Percentiles rank a stretch among this genome's conserved stretches.
phyloP scores from a whole-genome alignment of 2,888 invertebrate genomes.

The Blastobasis lacticolella region DNA sequence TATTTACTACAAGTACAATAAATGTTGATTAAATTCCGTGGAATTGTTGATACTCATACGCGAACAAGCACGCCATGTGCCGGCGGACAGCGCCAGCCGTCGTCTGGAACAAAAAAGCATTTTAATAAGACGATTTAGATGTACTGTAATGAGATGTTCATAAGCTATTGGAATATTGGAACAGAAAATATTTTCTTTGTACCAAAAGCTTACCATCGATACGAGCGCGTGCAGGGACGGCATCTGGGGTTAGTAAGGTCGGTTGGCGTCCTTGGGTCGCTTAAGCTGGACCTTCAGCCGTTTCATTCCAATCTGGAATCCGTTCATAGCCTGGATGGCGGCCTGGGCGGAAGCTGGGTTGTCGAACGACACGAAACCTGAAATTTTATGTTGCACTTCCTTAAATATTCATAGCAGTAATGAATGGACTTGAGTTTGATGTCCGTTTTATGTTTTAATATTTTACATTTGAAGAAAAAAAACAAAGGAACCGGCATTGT shows the following conservation, averaged over 20 bases:
- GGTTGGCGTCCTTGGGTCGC: conserved; percentile 97
- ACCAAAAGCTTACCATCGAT: conserved; percentile 34
- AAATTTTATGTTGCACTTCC: conserved; percentile 16
- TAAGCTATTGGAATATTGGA: too few relatives aligned
- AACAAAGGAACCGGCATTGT: too few relatives aligned
- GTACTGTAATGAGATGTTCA: too few relatives aligned
- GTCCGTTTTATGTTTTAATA: too few relatives aligned
- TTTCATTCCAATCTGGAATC: conserved; percentile 99
- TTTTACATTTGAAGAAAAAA: too few relatives aligned
- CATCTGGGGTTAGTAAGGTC: conserved; percentile 92
- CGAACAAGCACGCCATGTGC: conserved; percentile 49
- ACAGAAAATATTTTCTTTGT: too few relatives aligned
- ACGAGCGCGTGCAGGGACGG: conserved; percentile 69
- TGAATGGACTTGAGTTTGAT: too few relatives aligned
- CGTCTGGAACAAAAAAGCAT: conserved; percentile 31
- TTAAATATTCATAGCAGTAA: background rate
- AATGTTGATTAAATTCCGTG: conserved; percentile 64
- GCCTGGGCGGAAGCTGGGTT: conserved; percentile 98
- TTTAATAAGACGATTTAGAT: too few relatives aligned
- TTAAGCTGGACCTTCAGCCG: conserved; percentile 99
- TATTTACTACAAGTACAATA: conserved; percentile 60
- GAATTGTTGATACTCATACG: conserved; percentile 59
- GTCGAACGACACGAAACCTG: conserved; percentile 99
- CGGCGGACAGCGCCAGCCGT: conserved; percentile 31
- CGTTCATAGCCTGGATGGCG: conserved; percentile 99